Percentiles rank a stretch among this genome's conserved stretches.
Evolutionary conservation across 2,797 vertebrate genomes (phyloP).

Genomic region (Halcyon smyrnensis): DNA sequence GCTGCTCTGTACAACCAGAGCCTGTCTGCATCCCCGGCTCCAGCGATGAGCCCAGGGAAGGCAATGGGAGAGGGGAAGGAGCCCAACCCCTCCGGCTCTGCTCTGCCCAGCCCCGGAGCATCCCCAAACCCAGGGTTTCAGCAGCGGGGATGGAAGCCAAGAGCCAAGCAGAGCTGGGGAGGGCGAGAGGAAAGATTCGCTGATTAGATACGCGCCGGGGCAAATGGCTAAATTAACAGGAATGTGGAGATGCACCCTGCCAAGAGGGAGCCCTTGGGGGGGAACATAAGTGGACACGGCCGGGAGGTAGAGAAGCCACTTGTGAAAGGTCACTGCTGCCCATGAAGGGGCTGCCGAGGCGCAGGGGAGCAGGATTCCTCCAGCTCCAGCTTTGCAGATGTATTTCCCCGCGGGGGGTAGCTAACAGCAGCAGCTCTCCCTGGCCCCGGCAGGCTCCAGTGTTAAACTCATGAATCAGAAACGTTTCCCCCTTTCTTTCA

Average conservation of each 20-base stretch:
- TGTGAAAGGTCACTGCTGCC: constrained; percentile 36
- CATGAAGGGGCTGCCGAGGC: not conserved
- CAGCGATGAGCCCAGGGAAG: fast-evolving
- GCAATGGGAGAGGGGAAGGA: not conserved
- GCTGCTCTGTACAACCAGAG: constrained; percentile 53
- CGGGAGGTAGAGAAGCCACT: constrained; percentile 29
- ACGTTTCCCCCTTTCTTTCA: not conserved
- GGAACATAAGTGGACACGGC: not conserved
- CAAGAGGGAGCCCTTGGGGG: not conserved
- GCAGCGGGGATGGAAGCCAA: not conserved
- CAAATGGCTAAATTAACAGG: not conserved
- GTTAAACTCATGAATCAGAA: not conserved
- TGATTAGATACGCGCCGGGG: not conserved
- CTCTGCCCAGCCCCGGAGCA: not conserved
- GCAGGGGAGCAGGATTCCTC: not conserved
- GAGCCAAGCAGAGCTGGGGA: fast-evolving
- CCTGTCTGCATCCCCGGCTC: not conserved
- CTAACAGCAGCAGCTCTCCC: not conserved
- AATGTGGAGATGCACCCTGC: not conserved
- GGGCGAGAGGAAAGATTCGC: not conserved
- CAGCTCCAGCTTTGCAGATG: not conserved
- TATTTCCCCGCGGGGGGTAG: not conserved
- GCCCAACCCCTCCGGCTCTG: fast-evolving
- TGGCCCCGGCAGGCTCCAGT: not conserved
- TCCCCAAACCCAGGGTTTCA: fast-evolving